Conservation (phyloP, 2,113 vertebrate genomes). For the Myrmecobius fasciatus region DNA sequence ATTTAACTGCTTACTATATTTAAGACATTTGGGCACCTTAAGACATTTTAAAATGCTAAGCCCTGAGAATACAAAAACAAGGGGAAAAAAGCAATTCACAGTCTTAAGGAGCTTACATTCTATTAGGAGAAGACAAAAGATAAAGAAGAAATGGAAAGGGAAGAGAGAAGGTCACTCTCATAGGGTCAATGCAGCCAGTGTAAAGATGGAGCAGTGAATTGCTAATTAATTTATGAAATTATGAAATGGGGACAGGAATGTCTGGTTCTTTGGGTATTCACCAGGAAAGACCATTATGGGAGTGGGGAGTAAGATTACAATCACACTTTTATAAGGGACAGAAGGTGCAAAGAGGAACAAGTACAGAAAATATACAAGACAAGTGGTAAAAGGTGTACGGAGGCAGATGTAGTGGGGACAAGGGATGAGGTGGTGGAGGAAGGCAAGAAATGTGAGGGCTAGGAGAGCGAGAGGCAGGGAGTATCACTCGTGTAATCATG, state of each 20-base stretch:
- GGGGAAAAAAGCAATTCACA: not conserved
- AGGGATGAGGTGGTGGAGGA: not conserved
- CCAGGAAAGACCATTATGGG: not conserved
- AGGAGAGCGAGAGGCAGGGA: too few relatives aligned
- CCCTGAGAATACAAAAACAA: not conserved
- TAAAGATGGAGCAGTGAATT: not conserved
- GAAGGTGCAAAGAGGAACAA: not conserved
- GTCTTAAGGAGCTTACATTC: not conserved
- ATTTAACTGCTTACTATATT: not conserved
- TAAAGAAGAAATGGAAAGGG: not conserved
- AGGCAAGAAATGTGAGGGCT: too few relatives aligned
- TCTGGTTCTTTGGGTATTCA: not conserved
- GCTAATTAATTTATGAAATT: not conserved
- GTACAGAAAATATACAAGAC: not conserved
- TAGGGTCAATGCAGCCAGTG: not conserved
- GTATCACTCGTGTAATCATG: too few relatives aligned
- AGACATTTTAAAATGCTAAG: not conserved
- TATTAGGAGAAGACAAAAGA: not conserved
- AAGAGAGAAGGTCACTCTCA: not conserved
- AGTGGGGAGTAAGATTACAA: too few relatives aligned
- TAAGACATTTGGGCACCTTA: not conserved
- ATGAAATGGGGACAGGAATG: not conserved
- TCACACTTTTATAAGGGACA: not conserved
- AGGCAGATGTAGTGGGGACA: not conserved
- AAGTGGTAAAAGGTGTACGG: not conserved